phyloP scores from a whole-genome alignment of 2,888 invertebrate genomes.

The Dolichopus griseipennis region DNA sequence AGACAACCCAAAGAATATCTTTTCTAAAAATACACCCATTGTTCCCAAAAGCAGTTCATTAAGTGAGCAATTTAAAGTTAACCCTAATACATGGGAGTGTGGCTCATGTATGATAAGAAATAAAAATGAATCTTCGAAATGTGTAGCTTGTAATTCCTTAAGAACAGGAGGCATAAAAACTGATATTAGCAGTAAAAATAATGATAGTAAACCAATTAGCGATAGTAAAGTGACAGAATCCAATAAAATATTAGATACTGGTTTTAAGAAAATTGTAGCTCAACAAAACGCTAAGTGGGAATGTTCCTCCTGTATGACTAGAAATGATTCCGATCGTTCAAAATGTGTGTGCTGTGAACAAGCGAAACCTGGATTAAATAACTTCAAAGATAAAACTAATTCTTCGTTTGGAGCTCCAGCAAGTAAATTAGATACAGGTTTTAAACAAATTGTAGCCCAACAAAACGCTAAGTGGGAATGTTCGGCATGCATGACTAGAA shows the following conservation, averaged over 20 bases:
- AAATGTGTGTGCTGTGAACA: constrained; percentile 54
- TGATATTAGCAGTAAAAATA: constrained; percentile 17
- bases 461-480: constrained; percentile 51
- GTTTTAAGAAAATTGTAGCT: constrained; percentile 31
- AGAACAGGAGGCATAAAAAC: constrained; percentile 35
- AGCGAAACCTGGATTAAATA: constrained; percentile 42
- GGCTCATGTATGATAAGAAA: constrained; percentile 50
- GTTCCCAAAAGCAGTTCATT: constrained; percentile 28
- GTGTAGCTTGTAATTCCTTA: constrained; percentile 48
- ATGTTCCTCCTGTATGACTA: constrained; percentile 53
- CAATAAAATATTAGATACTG: background rate
- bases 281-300: constrained; percentile 47
- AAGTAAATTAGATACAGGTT: constrained; percentile 34
- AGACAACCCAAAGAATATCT: constrained; percentile 8
- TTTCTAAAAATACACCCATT: constrained; percentile 10
- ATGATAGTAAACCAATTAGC: constrained; percentile 19
- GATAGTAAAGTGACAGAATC: constrained; percentile 23
- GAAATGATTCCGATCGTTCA: constrained; percentile 44
- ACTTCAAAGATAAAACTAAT: constrained; percentile 23
- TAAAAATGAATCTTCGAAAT: constrained; percentile 41
- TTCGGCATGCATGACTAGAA: constrained; percentile 52
- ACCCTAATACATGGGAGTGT: constrained; percentile 52
- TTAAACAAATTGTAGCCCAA: constrained; percentile 26
- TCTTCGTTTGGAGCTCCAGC: constrained; percentile 34
- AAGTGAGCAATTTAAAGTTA: constrained; percentile 47